Base-by-base conservation (phyloP, 2,797 vertebrate genomes). In the Serranus cabrilla region DNA sequence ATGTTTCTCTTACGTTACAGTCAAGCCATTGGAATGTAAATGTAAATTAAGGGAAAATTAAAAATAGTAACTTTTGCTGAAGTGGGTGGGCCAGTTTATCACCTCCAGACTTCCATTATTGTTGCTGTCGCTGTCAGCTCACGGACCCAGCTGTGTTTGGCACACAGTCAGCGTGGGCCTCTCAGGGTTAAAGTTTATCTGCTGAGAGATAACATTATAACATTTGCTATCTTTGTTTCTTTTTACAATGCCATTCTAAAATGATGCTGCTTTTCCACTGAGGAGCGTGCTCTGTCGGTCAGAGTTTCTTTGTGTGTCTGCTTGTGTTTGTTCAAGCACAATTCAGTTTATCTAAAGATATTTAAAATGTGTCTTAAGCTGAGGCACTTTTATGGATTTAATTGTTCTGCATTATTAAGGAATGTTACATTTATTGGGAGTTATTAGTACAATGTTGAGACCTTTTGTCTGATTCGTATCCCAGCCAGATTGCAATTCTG, bases 141-240 rank as follows among this genome's bases (percentile, higher is more conserved):
- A 56, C 52, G 66, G 69, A 70, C 23, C 52, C 54, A 49, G 69
- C 64, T 73, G 51, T 73, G 74, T 86, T 87, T 52, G 64, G 70
- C 49, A 20, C 62, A 73, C 69, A 70, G 66, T 79, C 66, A 46
- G 56, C 56, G 55, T 37, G 16, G 52, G 52, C 54, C 74, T 80
- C 45, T 51, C 27, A 1, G 71, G 80, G 89, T 87, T 77, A 79
- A 80, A 83, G 81, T 85, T 83, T 89, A 90, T 90, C 88, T 74
- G 47, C 52, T 68, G 57, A 86, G 57, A 86, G 86, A 89, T 89
- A 92, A 88, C 84, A 78, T 75, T 81, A 80, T 67, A 82, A 75
- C 78, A 80, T 80, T 89, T 70, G 59, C 73, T 50, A 42, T 47
- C 34, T 34, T 34, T 63, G 67, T 76, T 58, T 71, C 76, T 71